Percentiles rank a stretch among this genome's conserved stretches.
Evolutionary conservation across 1,140 invertebrate species (phyloP).

Genomic region (Sarcophaga peregrina): DNA sequence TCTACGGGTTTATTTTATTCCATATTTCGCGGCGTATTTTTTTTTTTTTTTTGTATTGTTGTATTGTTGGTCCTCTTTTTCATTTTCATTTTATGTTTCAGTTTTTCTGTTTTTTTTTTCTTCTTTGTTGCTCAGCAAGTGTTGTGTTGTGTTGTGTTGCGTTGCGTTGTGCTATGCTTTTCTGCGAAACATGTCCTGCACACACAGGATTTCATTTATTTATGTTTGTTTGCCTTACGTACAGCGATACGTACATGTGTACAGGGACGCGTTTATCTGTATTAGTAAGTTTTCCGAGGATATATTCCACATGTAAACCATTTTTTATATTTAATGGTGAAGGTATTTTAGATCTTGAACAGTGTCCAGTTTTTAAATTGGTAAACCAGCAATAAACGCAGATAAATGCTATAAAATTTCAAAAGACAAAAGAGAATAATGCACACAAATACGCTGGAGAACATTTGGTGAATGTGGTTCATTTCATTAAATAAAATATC

Average conservation of each 20-base stretch:
- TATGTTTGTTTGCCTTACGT: slow-evolving; percentile 16
- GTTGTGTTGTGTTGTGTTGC: slow-evolving; percentile 5
- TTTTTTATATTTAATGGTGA: slow-evolving; percentile 19
- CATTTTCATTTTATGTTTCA: background rate
- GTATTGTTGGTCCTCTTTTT: background rate
- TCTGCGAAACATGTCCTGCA: slow-evolving; percentile 25
- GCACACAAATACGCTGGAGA: background rate
- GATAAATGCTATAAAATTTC: background rate
- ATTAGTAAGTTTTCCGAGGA: background rate
- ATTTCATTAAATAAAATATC: background rate
- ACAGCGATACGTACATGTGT: background rate
- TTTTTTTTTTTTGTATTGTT: background rate
- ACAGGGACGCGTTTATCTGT: background rate
- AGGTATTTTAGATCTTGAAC: slow-evolving; percentile 18
- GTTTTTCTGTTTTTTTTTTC: slow-evolving; percentile 4
- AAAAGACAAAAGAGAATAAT: background rate
- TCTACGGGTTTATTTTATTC: slow-evolving; percentile 10
- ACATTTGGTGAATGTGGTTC: background rate
- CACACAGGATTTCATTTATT: slow-evolving; percentile 32
- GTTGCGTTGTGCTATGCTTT: background rate
- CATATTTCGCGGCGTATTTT: background rate
- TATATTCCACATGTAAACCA: background rate
- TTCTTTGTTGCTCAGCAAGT: slow-evolving; percentile 4
- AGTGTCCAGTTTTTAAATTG: slow-evolving; percentile 2
- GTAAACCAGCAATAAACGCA: background rate